phyloP scores from a whole-genome alignment of 2,888 invertebrate genomes.

The Notocelia uddmanniana region DNA sequence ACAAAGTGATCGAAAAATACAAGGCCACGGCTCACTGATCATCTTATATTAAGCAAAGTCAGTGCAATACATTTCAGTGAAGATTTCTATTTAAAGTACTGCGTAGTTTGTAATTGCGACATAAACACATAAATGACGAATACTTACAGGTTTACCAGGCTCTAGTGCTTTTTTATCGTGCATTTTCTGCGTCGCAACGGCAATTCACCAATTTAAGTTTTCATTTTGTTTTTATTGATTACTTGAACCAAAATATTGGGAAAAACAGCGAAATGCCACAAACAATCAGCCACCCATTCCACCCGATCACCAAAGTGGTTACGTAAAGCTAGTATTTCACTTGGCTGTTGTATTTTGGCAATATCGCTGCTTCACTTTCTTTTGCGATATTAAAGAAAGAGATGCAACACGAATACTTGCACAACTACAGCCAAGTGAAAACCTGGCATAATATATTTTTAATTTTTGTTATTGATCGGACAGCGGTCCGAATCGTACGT shows the following conservation, averaged over 20 bases:
- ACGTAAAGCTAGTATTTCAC: no score
- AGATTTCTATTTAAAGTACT: slow-evolving; percentile 1
- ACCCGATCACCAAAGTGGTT: no score
- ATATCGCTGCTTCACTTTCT: no score
- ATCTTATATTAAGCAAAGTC: slow-evolving; percentile 12
- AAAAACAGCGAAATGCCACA: slow-evolving; percentile 4
- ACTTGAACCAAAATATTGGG: slow-evolving; percentile 3
- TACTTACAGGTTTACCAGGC: slow-evolving; percentile 2
- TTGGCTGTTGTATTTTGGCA: no score
- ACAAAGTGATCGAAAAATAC: neutral
- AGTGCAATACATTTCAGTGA: neutral
- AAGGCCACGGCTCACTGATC: neutral
- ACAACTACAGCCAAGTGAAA: no score
- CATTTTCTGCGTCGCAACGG: neutral
- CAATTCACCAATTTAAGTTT: slow-evolving; percentile 3
- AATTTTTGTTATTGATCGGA: neutral
- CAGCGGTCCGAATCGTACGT: slow-evolving; percentile 8
- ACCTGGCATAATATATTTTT: no score
- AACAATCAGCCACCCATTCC: no score
- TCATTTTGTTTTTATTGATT: neutral
- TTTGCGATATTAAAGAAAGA: no score
- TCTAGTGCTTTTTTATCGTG: neutral
- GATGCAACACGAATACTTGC: no score
- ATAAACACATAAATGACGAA: neutral
- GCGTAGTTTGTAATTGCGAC: slow-evolving; percentile 7